phyloP scores from a whole-genome alignment of 2,113 vertebrate species.

The Chelonoidis abingdonii region DNA sequence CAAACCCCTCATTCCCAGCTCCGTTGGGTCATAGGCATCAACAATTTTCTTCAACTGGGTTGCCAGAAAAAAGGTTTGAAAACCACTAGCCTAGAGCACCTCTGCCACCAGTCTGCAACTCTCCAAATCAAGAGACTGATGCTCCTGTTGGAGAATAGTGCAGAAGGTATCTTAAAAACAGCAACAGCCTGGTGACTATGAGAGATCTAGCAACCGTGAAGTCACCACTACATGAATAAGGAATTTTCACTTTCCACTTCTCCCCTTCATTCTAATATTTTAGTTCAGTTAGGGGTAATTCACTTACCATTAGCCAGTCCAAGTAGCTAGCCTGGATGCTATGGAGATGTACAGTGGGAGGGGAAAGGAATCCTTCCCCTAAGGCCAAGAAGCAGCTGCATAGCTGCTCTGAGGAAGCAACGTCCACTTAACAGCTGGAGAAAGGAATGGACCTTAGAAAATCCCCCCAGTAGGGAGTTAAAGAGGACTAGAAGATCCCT shows the following conservation, averaged over 20 bases:
- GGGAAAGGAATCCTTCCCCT: not conserved
- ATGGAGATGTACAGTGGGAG: not conserved
- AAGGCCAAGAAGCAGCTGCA: not conserved
- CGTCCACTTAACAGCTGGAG: not conserved
- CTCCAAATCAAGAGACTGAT: not conserved
- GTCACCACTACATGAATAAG: not conserved
- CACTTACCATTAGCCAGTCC: not conserved
- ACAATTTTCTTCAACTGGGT: no score
- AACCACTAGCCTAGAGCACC: not conserved
- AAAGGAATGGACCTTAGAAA: not conserved
- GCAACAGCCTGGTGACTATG: not conserved
- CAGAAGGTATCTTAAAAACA: not conserved
- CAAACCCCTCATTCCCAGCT: no score
- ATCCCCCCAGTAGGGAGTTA: not conserved
- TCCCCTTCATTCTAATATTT: not conserved
- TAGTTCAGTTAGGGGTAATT: not conserved
- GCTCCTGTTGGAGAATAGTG: not conserved
- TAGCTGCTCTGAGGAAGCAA: not conserved
- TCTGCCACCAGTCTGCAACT: not conserved
- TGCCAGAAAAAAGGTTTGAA: no score
- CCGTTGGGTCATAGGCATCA: no score
- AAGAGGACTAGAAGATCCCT: not conserved
- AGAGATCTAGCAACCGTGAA: not conserved
- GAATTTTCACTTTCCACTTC: not conserved
- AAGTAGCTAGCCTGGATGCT: not conserved